Conservation (phyloP, 2,797 vertebrate genomes). For the Typhlichthys eigenmanni region DNA sequence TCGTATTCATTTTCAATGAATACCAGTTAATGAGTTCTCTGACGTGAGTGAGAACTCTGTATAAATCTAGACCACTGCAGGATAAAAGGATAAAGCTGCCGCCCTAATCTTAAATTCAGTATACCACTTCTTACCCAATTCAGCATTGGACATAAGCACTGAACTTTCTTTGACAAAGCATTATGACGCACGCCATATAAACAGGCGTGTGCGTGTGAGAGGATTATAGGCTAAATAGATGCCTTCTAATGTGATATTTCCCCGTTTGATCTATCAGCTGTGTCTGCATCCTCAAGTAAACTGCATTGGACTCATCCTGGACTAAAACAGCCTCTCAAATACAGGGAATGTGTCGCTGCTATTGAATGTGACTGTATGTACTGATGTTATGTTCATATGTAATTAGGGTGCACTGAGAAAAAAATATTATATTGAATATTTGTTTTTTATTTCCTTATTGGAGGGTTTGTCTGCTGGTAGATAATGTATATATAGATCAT, state of each 20-base stretch:
- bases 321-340: slow-evolving; percentile 39
- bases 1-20: too few species aligned
- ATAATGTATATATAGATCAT: slow-evolving; percentile 35
- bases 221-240: slow-evolving; percentile 33
- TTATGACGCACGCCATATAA: background rate
- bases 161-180: too few species aligned
- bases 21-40: too few species aligned
- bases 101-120: background rate
- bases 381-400: slow-evolving; percentile 21
- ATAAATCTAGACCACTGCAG: background rate
- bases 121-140: background rate
- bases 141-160: background rate
- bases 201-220: slow-evolving; percentile 6
- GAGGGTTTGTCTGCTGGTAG: slow-evolving; percentile 24
- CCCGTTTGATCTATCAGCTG: slow-evolving; percentile 18
- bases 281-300: slow-evolving; percentile 28
- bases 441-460: slow-evolving; percentile 5
- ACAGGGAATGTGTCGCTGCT: slow-evolving; percentile 43
- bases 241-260: slow-evolving; percentile 30
- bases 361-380: slow-evolving; percentile 43
- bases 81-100: background rate
- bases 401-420: slow-evolving; percentile 26
- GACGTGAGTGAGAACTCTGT: too few species aligned
- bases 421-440: slow-evolving; percentile 1
- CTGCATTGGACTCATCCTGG: slow-evolving; percentile 17